phyloP scores from a whole-genome alignment of 2,888 invertebrate species.

The Agrochola litura region DNA sequence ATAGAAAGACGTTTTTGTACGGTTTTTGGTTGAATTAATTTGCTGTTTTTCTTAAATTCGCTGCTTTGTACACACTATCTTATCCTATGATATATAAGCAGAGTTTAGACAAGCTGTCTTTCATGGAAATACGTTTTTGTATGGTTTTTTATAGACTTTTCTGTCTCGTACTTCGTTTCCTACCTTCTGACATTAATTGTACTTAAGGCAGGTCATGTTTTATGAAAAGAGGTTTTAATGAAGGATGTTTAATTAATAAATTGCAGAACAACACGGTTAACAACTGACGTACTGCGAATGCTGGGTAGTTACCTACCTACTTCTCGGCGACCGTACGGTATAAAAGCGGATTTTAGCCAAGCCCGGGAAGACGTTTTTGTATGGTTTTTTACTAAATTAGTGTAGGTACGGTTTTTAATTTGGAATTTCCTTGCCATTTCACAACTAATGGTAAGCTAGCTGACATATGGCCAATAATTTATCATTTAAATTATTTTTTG shows the following conservation, averaged over 20 bases:
- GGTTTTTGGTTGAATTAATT: slow-evolving; percentile 6
- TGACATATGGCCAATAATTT: no score
- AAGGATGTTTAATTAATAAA: not conserved
- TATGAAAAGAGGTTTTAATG: not conserved
- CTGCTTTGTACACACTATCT: not conserved
- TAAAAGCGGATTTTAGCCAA: slow-evolving; percentile 25
- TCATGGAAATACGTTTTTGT: not conserved
- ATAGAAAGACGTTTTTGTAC: slow-evolving; percentile 36
- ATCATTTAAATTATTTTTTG: no score
- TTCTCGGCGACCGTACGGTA: not conserved
- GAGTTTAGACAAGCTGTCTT: not conserved
- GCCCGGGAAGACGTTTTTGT: slow-evolving; percentile 12
- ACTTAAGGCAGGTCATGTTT: not conserved
- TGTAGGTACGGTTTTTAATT: not conserved
- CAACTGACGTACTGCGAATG: slow-evolving; percentile 15
- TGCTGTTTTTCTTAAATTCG: not conserved
- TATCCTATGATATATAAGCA: not conserved
- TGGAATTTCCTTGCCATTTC: no score
- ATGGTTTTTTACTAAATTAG: not conserved
- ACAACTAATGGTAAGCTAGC: no score
- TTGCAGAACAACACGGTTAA: slow-evolving; percentile 26
- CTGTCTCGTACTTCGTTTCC: not conserved
- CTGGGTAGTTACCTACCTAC: not conserved
- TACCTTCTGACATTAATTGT: not conserved
- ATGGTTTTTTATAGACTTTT: no score